phyloP scores from a whole-genome alignment of 2,113 vertebrate genomes.

The Ceyx melanurus region DNA sequence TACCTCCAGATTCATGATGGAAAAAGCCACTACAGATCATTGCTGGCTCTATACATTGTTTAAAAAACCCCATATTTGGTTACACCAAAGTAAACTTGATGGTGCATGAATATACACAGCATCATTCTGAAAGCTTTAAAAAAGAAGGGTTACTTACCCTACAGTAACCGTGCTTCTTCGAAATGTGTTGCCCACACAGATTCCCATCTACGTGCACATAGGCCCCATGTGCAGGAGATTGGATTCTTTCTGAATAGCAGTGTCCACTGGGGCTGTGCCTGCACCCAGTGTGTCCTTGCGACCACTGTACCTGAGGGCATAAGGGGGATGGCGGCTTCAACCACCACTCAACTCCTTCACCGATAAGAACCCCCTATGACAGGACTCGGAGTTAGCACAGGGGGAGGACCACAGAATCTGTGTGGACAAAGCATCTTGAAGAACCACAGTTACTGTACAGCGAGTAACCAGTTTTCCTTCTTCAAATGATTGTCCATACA shows the following conservation, averaged over 20 bases:
- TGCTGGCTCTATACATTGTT: neutral
- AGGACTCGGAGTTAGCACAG: conserved; percentile 51
- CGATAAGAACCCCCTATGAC: conserved; percentile 55
- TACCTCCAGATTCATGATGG: neutral
- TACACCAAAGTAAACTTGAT: neutral
- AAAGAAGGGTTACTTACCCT: conserved; percentile 72
- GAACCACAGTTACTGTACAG: conserved; percentile 59
- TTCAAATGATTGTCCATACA: conserved; percentile 72
- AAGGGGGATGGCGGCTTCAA: conserved; percentile 73
- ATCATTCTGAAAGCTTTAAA: conserved; percentile 65
- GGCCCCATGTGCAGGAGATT: conserved; percentile 70
- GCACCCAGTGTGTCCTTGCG: conserved; percentile 73
- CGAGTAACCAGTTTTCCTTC: conserved; percentile 61
- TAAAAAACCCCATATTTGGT: neutral
- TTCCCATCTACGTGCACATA: conserved; percentile 73
- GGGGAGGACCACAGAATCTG: conserved; percentile 61
- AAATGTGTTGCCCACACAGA: conserved; percentile 74
- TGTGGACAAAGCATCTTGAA: conserved; percentile 73
- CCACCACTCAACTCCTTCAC: conserved; percentile 68
- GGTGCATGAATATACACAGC: conserved; percentile 51
- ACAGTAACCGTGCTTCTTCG: conserved; percentile 73
- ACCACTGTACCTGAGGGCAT: conserved; percentile 73
- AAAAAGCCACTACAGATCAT: neutral
- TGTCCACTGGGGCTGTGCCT: conserved; percentile 73
- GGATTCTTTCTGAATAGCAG: conserved; percentile 74